phyloP scores from a whole-genome alignment of 2,797 vertebrate species.

The Gambelia wislizenii region DNA sequence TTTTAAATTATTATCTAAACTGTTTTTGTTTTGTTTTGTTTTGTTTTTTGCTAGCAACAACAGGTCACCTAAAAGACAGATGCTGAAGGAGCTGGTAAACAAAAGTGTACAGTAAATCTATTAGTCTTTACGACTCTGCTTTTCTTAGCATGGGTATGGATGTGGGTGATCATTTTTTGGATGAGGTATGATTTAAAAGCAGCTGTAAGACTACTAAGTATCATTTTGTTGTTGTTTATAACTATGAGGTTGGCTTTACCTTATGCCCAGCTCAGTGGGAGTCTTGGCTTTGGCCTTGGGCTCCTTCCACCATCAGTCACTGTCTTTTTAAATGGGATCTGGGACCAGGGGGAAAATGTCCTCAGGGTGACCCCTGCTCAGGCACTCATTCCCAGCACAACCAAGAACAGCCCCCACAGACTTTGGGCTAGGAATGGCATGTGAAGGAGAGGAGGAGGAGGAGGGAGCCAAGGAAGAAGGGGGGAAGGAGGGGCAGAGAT shows the following conservation, averaged over 20 bases:
- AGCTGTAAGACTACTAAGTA: neutral
- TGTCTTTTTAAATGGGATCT: constrained; percentile 34
- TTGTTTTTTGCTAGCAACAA: too few relatives aligned
- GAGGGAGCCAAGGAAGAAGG: neutral
- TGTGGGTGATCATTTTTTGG: neutral
- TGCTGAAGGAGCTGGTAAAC: neutral
- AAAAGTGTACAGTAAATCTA: neutral
- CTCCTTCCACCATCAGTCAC: constrained; percentile 32
- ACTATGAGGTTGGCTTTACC: too few relatives aligned
- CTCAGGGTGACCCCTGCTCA: constrained; percentile 23
- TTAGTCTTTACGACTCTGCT: neutral
- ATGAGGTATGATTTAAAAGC: neutral
- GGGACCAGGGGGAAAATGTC: constrained; percentile 3
- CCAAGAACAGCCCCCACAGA: neutral
- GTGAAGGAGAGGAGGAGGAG: constrained; percentile 4
- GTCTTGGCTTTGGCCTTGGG: neutral
- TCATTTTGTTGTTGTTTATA: neutral
- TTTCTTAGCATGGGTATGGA: neutral
- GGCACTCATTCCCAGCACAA: neutral
- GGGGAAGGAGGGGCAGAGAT: constrained; percentile 28
- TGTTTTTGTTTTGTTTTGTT: too few relatives aligned
- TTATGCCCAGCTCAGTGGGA: neutral
- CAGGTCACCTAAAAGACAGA: neutral
- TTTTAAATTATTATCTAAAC: neutral
- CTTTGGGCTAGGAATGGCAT: constrained; percentile 34